These are phyloP conservation scores for Stylophora pistillata DNA, from an alignment of 64 coral and sea anemone genomes.

Conservation along the genomic window DNA sequence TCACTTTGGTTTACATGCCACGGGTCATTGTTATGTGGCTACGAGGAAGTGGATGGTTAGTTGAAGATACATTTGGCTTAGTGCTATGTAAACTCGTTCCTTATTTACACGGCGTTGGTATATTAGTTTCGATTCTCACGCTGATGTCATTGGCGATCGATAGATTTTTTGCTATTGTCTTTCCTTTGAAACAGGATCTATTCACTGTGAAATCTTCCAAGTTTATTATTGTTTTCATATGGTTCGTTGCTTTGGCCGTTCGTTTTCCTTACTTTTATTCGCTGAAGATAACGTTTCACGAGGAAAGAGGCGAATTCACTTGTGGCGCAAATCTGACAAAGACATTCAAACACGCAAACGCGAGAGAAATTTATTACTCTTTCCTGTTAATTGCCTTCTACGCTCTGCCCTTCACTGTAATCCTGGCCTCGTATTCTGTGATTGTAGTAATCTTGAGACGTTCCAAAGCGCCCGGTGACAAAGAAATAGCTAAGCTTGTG, in stretches of 20 bases:
- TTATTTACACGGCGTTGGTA: conserved; percentile 23
- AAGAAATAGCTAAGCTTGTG: neutral
- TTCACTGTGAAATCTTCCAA: conserved; percentile 14
- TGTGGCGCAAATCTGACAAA: conserved; percentile 4
- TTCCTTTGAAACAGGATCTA: conserved; percentile 19
- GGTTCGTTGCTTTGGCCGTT: conserved; percentile 17
- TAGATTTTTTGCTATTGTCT: conserved; percentile 25
- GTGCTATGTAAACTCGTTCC: conserved; percentile 57
- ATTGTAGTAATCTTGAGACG: conserved; percentile 21
- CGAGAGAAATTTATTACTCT: conserved; percentile 46
- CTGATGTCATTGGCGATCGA: conserved; percentile 30
- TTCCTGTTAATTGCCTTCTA: conserved; percentile 47
- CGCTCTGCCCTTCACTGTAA: conserved; percentile 36
- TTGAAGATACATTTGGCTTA: conserved; percentile 12
- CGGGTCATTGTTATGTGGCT: conserved; percentile 32
- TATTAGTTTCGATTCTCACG: conserved; percentile 37
- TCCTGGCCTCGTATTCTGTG: conserved; percentile 4
- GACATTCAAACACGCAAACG: conserved; percentile 14
- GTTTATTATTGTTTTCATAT: conserved; percentile 23
- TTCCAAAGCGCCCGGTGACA: neutral
- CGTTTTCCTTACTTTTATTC: conserved; percentile 50
- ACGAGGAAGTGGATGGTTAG: conserved; percentile 17
- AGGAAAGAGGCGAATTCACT: neutral
- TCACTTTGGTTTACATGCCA: conserved; percentile 53
- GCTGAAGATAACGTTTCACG: neutral